Evolutionary conservation across 2,888 invertebrate genomes (phyloP), one percentile per base, ranked within the genome.

Genomic region (Sicus ferrugineus): DNA sequence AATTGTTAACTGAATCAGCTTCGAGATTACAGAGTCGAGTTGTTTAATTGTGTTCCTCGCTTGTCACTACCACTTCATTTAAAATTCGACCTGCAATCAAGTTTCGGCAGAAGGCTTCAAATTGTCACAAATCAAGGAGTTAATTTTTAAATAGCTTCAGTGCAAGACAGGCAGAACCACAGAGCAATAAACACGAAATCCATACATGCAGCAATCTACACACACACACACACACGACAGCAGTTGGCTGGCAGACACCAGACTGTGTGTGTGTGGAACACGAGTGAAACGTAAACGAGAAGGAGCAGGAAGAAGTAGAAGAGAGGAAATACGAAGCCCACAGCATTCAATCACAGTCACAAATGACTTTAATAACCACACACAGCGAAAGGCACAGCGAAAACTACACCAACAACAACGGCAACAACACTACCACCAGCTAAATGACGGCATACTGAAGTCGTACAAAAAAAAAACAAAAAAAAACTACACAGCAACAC

Each of bases 301-400:
- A 30, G 7, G 38, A 59, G 21, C 31, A 59, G n/a, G 30, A 28
- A 63, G n/a, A 46, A 46, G n/a, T 3, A 46, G n/a, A n/a, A n/a
- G n/a, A n/a, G 19, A 11, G 46, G 46, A 11, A 46, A 19, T 3
- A 63, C 16, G 28, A 63, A 14, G n/a, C 48, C 30, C 9, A 6
- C 19, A 19, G 63, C 63, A 50, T 63, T 63, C 63, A 63, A 63
- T 63, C 48, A 63, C 19, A 48, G 16, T 26, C 28, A 63, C n/a
- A n/a, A n/a, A 63, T 48, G 63, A 48, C 48, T 63, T 63, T 63
- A 48, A 63, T 48, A 30, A 63, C 30, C 48, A 34, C 48, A 48
- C 48, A 42, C n/a, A 46, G 46, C 46, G 3, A 11, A 46, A 28
- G 28, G 28, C 48, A 14, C 26, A 62, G 23, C 46, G 48, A 28